Evolutionary conservation across 2,888 invertebrate species (phyloP).

Genomic region (Scotopteryx bipunctaria): DNA sequence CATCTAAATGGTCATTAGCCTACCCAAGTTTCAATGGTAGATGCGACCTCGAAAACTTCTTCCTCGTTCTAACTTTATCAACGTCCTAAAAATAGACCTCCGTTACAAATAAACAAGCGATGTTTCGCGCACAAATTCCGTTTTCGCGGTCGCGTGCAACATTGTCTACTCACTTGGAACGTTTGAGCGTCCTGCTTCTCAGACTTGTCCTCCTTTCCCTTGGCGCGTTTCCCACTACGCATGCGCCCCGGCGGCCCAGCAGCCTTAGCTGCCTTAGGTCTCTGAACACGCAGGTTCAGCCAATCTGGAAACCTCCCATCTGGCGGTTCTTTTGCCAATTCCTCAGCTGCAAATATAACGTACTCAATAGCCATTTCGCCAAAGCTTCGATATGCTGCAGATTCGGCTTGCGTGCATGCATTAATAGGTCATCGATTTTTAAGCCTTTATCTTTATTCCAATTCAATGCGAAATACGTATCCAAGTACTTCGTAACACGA

Average conservation of each 20-base stretch:
- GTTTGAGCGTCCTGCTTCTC: conserved; percentile 54
- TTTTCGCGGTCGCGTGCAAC: conserved; percentile 42
- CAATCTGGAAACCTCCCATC: conserved; percentile 73
- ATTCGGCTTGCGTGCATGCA: conserved; percentile 46
- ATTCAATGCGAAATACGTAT: conserved; percentile 38
- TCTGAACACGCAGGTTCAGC: conserved; percentile 72
- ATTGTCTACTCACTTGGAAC: conserved; percentile 66
- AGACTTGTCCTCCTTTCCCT: conserved; percentile 48
- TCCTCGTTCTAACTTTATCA: conserved; percentile 30
- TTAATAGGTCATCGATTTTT: conserved; percentile 55
- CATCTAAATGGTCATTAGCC: conserved; percentile 35
- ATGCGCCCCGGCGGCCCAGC: conserved; percentile 54
- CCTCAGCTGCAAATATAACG: conserved; percentile 63
- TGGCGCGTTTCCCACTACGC: conserved; percentile 67
- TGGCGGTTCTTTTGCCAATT: conserved; percentile 75
- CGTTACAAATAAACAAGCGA: conserved; percentile 44
- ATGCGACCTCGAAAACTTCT: conserved; percentile 34
- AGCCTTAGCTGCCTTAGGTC: conserved; percentile 53
- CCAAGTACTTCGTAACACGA: conserved; percentile 65
- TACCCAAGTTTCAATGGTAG: conserved; percentile 46
- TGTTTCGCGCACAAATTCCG: conserved; percentile 49
- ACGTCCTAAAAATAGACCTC: conserved; percentile 34
- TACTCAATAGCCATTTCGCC: not conserved
- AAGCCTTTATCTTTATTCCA: conserved; percentile 43
- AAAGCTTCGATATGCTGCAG: not conserved